phyloP scores from a whole-genome alignment of 2,113 vertebrate genomes.

The Raja brachyura region DNA sequence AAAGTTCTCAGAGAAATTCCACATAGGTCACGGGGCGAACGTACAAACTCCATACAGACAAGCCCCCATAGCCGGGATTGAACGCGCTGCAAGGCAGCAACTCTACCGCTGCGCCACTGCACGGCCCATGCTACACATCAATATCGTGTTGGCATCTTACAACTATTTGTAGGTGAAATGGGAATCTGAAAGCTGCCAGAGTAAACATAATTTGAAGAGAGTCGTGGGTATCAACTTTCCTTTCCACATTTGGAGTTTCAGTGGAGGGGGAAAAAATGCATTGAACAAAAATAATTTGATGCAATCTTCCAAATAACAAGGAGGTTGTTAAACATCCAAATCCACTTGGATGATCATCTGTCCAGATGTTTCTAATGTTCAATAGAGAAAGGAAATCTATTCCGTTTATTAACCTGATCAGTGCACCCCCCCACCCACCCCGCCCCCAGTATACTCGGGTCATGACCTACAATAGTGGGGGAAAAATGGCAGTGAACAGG shows the following conservation, averaged over 20 bases:
- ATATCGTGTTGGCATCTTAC: background rate
- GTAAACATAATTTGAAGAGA: background rate
- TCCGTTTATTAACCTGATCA: background rate
- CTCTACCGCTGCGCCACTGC: too few species aligned
- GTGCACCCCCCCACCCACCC: too few species aligned
- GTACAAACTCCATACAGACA: too few species aligned
- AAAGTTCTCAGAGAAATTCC: too few species aligned
- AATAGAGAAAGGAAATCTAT: background rate
- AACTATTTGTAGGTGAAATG: background rate
- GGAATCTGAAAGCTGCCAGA: background rate
- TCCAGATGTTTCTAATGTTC: background rate
- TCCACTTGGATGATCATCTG: background rate
- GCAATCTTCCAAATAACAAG: background rate
- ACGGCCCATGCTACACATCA: background rate
- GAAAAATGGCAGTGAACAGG: too few species aligned
- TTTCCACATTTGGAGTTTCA: background rate
- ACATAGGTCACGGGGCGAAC: too few species aligned
- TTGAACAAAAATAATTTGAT: background rate
- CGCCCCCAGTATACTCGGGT: too few species aligned
- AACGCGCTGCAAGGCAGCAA: too few species aligned
- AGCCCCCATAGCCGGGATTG: too few species aligned
- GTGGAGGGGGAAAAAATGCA: background rate
- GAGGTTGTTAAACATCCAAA: background rate
- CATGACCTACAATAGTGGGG: too few species aligned
- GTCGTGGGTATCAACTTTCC: background rate